Conservation (phyloP, 2,888 invertebrate genomes). For the Pheosia tremula region DNA sequence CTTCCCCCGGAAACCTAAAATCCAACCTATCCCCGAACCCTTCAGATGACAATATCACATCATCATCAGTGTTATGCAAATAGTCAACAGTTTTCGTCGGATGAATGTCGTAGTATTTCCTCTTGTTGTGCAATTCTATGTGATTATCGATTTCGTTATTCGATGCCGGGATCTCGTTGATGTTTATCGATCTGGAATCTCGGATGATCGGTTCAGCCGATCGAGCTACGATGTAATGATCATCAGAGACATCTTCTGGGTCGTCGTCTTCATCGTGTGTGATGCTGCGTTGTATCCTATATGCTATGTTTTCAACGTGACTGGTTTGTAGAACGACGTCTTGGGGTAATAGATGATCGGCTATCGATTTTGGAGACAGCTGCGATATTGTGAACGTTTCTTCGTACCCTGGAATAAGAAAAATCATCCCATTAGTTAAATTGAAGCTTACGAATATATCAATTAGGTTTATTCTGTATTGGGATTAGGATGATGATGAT, state of each 20-base stretch:
- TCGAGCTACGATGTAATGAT: slow-evolving; percentile 77
- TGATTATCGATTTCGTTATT: slow-evolving; percentile 86
- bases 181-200: slow-evolving; percentile 80
- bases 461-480: too few relatives aligned
- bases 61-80: slow-evolving; percentile 59
- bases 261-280: slow-evolving; percentile 51
- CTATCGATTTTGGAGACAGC: slow-evolving; percentile 87
- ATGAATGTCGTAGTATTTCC: slow-evolving; percentile 81
- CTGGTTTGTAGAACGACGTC: slow-evolving; percentile 65
- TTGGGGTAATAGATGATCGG: slow-evolving; percentile 45
- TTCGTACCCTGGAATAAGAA: slow-evolving; percentile 78
- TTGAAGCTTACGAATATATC: too few relatives aligned
- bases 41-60: slow-evolving; percentile 66
- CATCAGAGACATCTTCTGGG: slow-evolving; percentile 45
- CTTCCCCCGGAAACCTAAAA: slow-evolving; percentile 89
- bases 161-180: slow-evolving; percentile 77
- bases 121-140: slow-evolving; percentile 76
- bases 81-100: slow-evolving; percentile 82
- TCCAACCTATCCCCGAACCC: slow-evolving; percentile 74
- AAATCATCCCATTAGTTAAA: not conserved
- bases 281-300: slow-evolving; percentile 73
- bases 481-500: too few relatives aligned
- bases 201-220: slow-evolving; percentile 81
- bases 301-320: slow-evolving; percentile 59
- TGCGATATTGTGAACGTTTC: slow-evolving; percentile 86